Evolutionary conservation across 2,888 invertebrate genomes (phyloP).

Genomic region (Pollenia amentaria): DNA sequence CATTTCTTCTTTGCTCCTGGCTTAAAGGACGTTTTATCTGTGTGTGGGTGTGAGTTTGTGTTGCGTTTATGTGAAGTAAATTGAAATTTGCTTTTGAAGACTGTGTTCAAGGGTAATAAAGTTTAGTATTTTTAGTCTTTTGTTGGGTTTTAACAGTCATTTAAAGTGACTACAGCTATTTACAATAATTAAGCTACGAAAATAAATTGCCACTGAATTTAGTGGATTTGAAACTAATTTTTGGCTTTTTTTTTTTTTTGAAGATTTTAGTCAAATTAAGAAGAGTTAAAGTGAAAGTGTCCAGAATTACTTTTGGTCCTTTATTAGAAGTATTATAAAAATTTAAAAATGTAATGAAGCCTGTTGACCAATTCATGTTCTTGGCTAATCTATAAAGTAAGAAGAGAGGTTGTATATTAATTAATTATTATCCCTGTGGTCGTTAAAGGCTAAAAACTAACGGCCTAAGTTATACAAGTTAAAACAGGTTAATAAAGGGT

Average conservation of each 20-base stretch:
- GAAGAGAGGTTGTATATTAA: no score
- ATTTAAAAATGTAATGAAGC: no score
- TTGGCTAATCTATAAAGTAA: no score
- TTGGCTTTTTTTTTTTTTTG: neutral
- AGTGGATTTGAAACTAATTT: neutral
- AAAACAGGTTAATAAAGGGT: no score
- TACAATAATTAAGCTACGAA: conserved; percentile 63
- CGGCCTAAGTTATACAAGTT: no score
- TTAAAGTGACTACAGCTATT: conserved; percentile 66
- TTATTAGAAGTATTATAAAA: no score
- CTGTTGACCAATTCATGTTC: no score
- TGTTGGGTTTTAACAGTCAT: conserved; percentile 52
- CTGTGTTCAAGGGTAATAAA: conserved; percentile 63
- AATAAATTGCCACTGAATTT: conserved; percentile 36
- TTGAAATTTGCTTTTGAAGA: conserved; percentile 64
- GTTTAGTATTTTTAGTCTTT: conserved; percentile 61
- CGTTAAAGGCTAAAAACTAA: no score
- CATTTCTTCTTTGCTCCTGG: conserved; percentile 5
- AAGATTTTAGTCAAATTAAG: neutral
- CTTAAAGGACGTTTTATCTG: neutral
- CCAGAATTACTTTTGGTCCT: neutral
- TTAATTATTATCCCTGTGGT: no score
- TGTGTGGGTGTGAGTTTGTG: neutral
- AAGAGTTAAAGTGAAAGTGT: neutral
- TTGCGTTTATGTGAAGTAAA: conserved; percentile 10